These are phyloP conservation scores for Malurus splendens DNA, from an alignment of 2,797 vertebrate genomes.

Conservation along the genomic window DNA sequence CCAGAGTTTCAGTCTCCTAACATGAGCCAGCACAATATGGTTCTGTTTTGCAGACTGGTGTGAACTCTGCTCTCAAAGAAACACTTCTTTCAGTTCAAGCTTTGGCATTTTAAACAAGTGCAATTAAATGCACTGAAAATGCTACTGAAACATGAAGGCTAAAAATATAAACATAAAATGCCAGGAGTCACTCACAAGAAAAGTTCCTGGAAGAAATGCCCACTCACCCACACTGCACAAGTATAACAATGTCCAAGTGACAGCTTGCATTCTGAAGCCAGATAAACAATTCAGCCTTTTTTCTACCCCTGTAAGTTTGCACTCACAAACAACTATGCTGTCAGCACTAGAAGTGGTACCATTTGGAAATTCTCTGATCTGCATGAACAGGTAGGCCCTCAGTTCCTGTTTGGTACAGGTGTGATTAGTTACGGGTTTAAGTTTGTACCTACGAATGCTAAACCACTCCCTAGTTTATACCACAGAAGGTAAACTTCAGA, in stretches of 20 bases:
- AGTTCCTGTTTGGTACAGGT: neutral
- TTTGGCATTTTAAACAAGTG: neutral
- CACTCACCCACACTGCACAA: neutral
- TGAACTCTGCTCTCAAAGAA: neutral
- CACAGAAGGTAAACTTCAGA: neutral
- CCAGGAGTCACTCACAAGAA: neutral
- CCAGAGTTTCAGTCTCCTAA: neutral
- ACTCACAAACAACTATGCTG: neutral
- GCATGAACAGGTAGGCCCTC: neutral
- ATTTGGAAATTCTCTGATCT: neutral
- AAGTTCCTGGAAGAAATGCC: neutral
- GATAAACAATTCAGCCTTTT: neutral
- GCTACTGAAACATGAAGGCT: conserved; percentile 1
- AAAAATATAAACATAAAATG: neutral
- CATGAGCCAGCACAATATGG: neutral
- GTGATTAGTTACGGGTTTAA: neutral
- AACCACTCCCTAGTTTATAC: neutral
- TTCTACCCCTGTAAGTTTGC: neutral
- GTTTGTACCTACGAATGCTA: neutral
- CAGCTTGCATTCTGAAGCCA: neutral
- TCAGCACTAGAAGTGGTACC: neutral
- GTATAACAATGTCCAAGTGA: fast-evolving
- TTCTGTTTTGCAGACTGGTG: neutral
- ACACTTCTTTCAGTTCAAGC: neutral
- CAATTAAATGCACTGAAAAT: neutral